Base-by-base conservation (phyloP, 2,113 vertebrate genomes). In the Gulo gulo region DNA sequence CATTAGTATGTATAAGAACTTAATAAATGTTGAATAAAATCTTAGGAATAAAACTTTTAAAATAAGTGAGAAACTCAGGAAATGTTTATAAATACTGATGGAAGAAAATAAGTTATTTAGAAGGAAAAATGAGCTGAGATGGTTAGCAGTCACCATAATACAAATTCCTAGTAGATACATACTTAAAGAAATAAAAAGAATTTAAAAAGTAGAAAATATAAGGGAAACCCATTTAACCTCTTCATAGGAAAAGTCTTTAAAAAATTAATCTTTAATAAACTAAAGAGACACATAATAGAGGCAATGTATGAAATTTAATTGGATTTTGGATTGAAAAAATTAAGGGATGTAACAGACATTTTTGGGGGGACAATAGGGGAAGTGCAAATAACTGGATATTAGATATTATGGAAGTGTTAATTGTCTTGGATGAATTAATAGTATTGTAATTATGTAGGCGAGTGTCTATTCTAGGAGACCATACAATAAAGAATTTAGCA, bases 101-200 rank as follows among this genome's bases (percentile, higher is more conserved):
- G n/a, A 94, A 78, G 29, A 71, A 94, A 94, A 93, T 92, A 39
- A 84, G 9, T 16, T 79, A 74, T 69, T 86, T 89, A 85, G 16
- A 89, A 92, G 86, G 59, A 59, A 94, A 98, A 96, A 74, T 50
- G 96, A 92, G 81, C 26, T 78, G 47, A 79, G 34, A 59, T 73
- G 80, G 45, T 47, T 36, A 59, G 23, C 42, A 89, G 42, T 92
- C 29, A 88, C 18, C 31, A 71, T 86, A 92, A 76, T 20, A 29
- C 73, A 94, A 52, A 67, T 92, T 86, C 59, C 34, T 92, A 18
- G 7, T 88, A 10, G 16, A 95, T 82, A 73, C 81, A 76, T 63
- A 10, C 45, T 76, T 78, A 15, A 15, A 26, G 61, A 80, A 63
- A 69, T 55, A 42, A 69, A 65, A 47, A 31, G 7, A 81, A 69